Percentiles rank a stretch among this genome's conserved stretches.
These are phyloP conservation scores for Lycorma delicatula DNA, from an alignment of 1,140 invertebrate species.

Conservation along the genomic window DNA sequence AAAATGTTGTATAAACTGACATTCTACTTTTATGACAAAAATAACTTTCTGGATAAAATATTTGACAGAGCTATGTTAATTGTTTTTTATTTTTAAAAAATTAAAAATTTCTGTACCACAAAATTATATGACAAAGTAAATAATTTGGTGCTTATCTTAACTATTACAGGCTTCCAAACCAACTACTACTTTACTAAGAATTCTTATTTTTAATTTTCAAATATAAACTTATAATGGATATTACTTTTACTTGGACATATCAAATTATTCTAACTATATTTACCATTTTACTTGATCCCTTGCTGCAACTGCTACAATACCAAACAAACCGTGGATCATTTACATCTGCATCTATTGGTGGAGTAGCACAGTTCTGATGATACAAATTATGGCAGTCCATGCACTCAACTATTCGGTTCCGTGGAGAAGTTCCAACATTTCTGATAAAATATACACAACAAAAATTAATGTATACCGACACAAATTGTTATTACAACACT, in stretches of 20 bases:
- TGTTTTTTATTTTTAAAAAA: no score
- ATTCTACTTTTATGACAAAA: no score
- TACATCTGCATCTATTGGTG: not conserved
- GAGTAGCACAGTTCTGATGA: not conserved
- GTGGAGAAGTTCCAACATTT: not conserved
- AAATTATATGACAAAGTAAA: no score
- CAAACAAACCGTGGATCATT: not conserved
- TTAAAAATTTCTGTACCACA: no score
- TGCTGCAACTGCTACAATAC: not conserved
- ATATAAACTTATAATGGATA: not conserved
- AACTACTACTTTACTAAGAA: no score
- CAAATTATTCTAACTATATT: not conserved
- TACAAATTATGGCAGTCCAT: not conserved
- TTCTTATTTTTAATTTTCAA: not conserved
- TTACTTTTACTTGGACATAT: no score
- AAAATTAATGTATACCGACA: not conserved
- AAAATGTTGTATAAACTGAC: no score
- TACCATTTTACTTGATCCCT: not conserved
- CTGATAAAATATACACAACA: not conserved
- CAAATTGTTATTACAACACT: no score
- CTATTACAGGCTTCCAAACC: no score
- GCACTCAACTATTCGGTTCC: not conserved
- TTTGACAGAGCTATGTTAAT: no score
- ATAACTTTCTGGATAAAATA: no score
- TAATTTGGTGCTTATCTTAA: no score